phyloP scores from a whole-genome alignment of 2,113 vertebrate species.

The Zosterops japonicus region DNA sequence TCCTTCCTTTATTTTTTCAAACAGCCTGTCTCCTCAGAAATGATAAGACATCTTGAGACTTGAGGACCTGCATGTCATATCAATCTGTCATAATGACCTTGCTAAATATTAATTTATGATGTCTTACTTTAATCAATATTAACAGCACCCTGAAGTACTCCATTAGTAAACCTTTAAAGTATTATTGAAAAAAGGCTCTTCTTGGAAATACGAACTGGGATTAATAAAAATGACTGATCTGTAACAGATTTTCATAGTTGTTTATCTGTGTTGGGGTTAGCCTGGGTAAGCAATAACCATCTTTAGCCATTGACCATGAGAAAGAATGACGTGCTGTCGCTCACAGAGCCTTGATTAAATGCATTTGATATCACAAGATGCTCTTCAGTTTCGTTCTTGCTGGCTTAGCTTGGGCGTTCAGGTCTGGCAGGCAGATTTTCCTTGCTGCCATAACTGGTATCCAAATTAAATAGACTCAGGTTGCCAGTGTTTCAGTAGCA shows the following conservation, averaged over 20 bases:
- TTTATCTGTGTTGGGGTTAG: constrained; percentile 26
- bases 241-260: neutral
- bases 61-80: constrained; percentile 61
- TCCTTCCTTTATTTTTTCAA: constrained; percentile 47
- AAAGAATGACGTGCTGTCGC: neutral
- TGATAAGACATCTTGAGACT: constrained; percentile 62
- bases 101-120: constrained; percentile 69
- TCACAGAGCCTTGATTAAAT: neutral
- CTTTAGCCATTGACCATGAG: constrained; percentile 32
- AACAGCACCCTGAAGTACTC: constrained; percentile 60
- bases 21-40: constrained; percentile 63
- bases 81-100: constrained; percentile 72
- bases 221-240: constrained; percentile 43
- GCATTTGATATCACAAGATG: neutral
- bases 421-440: constrained; percentile 64
- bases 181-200: neutral
- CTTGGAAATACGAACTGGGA: neutral
- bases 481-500: constrained; percentile 74
- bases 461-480: constrained; percentile 70
- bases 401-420: constrained; percentile 24
- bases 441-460: constrained; percentile 56
- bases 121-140: constrained; percentile 69
- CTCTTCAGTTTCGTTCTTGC: constrained; percentile 38
- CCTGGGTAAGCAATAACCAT: constrained; percentile 24
- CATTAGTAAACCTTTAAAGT: constrained; percentile 40